A percentile compares a stretch with the other conserved stretches of the same genome.
Conservation (phyloP, 2,888 invertebrate species). For the Microctonus brassicae region DNA sequence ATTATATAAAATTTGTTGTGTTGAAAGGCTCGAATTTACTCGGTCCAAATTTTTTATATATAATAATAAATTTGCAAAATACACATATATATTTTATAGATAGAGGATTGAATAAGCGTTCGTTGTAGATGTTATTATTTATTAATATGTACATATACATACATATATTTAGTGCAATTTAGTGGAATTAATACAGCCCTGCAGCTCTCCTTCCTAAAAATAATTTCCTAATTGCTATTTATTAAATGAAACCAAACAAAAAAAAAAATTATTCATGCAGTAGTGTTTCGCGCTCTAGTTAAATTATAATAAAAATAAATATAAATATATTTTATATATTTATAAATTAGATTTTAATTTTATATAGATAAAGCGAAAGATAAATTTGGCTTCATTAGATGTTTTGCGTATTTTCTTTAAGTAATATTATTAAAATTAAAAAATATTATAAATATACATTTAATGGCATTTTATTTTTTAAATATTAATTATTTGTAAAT, state of each 20-base stretch:
- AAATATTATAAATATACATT: no score
- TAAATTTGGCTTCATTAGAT: not conserved
- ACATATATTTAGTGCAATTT: not conserved
- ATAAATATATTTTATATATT: not conserved
- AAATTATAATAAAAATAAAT: not conserved
- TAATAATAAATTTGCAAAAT: not conserved
- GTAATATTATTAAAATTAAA: not conserved
- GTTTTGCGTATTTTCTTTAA: not conserved
- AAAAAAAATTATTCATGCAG: not conserved
- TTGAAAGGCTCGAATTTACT: not conserved
- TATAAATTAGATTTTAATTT: not conserved
- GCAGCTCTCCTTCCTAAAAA: conserved; percentile 6
- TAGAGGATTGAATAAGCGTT: not conserved
- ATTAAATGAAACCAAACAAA: not conserved
- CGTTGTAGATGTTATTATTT: conserved; percentile 1
- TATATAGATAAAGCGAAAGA: not conserved
- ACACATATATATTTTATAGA: not conserved
- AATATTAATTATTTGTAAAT: not conserved
- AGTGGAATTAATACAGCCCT: not conserved
- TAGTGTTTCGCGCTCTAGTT: not conserved
- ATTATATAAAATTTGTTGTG: not conserved
- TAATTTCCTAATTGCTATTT: not conserved
- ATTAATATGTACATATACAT: not conserved
- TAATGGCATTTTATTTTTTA: not conserved
- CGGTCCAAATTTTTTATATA: not conserved